Evolutionary conservation across 2,113 vertebrate species (phyloP).

Genomic region (Calyptommatus sinebrachiatus): DNA sequence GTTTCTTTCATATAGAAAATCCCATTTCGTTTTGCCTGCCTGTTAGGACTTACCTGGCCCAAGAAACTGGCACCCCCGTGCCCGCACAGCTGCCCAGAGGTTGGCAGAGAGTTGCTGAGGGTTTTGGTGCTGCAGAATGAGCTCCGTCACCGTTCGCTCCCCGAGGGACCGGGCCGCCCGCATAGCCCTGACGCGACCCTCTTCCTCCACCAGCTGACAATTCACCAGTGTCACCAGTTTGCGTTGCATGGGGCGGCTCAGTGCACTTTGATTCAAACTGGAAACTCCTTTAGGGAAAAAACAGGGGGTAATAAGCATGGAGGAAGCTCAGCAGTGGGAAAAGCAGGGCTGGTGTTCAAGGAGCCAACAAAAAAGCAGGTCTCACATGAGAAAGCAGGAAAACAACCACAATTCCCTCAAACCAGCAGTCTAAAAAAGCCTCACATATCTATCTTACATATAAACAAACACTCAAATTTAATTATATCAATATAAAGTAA

Average conservation of each 20-base stretch:
- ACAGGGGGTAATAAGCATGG: constrained; percentile 19
- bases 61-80: constrained; percentile 81
- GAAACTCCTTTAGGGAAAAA: constrained; percentile 74
- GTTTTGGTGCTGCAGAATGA: constrained; percentile 82
- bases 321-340: neutral
- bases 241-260: constrained; percentile 96
- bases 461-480: too few relatives aligned
- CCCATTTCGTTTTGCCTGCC: neutral
- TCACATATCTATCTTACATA: too few relatives aligned
- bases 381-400: neutral
- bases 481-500: too few relatives aligned
- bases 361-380: too few relatives aligned
- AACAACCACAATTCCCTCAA: too few relatives aligned
- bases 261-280: constrained; percentile 84
- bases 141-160: constrained; percentile 78
- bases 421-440: too few relatives aligned
- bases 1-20: too few relatives aligned
- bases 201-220: constrained; percentile 95
- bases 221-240: constrained; percentile 95
- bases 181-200: constrained; percentile 89
- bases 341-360: neutral
- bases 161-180: constrained; percentile 85
- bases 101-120: constrained; percentile 83
- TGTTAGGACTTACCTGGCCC: constrained; percentile 71
- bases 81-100: constrained; percentile 81